phyloP scores from a whole-genome alignment of 2,888 invertebrate genomes.

The Agelastica alni region DNA sequence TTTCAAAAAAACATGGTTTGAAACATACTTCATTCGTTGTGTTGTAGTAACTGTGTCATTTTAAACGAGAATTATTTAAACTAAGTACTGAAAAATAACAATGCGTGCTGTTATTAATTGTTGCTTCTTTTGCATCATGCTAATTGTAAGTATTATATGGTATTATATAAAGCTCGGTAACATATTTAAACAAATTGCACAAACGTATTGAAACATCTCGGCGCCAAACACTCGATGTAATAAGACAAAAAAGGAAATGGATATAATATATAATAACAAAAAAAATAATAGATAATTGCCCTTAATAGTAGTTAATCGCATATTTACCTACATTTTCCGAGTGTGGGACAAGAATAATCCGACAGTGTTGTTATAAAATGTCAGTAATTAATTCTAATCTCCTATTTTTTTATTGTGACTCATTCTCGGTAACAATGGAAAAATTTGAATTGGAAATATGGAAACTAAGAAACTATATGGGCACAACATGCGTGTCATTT shows the following conservation, averaged over 20 bases:
- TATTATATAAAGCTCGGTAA: too few relatives aligned
- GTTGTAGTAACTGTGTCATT: too few relatives aligned
- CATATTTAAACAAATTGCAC: too few relatives aligned
- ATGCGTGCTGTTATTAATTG: too few relatives aligned
- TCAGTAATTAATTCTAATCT: background rate
- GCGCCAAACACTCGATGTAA: constrained; percentile 4
- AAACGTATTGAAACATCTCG: constrained; percentile 4
- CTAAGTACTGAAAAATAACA: too few relatives aligned
- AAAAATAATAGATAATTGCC: constrained; percentile 29
- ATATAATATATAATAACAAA: constrained; percentile 26
- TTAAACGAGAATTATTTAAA: too few relatives aligned
- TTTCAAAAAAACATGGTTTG: too few relatives aligned
- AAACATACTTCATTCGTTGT: too few relatives aligned
- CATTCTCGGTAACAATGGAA: constrained; percentile 4
- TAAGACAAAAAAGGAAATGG: constrained; percentile 14
- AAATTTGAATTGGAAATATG: constrained; percentile 3
- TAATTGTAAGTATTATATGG: too few relatives aligned
- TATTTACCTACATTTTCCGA: constrained; percentile 25
- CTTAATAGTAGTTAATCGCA: constrained; percentile 27
- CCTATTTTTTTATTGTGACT: background rate
- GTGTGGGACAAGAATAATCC: constrained; percentile 21
- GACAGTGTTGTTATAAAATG: background rate
- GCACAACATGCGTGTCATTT: too few relatives aligned
- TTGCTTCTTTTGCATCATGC: too few relatives aligned
- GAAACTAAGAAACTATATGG: background rate